Evolutionary conservation across 2,113 vertebrate species (phyloP).

Genomic region (Aphelocoma coerulescens): DNA sequence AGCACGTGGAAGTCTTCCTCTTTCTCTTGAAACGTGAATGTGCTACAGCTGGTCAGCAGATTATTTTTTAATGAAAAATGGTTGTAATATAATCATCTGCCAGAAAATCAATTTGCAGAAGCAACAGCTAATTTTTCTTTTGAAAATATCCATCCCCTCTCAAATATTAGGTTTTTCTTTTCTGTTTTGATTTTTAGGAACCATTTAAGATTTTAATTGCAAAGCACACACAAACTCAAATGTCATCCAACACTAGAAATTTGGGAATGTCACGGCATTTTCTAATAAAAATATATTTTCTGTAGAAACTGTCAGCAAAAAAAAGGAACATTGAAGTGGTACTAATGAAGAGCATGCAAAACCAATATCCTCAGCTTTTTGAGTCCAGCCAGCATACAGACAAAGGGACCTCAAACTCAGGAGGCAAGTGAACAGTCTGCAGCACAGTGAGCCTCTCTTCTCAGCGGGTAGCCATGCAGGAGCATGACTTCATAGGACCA

Average conservation of each 20-base stretch:
- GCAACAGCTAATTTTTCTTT: constrained; percentile 47
- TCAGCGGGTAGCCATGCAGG: not conserved
- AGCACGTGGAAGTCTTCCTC: not conserved
- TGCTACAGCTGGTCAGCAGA: constrained; percentile 13
- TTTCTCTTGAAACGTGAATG: not conserved
- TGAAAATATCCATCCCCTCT: not conserved
- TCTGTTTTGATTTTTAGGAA: not conserved
- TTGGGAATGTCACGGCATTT: not conserved
- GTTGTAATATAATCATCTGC: not conserved
- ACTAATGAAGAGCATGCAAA: not conserved
- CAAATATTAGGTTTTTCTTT: not conserved
- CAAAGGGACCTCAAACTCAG: not conserved
- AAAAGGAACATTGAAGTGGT: not conserved
- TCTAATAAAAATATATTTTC: not conserved
- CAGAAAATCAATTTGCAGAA: constrained; percentile 51
- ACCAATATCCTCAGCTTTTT: not conserved
- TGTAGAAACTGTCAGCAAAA: not conserved
- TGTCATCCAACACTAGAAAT: not conserved
- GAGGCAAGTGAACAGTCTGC: not conserved
- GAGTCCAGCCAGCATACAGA: not conserved
- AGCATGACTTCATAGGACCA: not conserved
- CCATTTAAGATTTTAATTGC: not conserved
- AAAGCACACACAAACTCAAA: not conserved
- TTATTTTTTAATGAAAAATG: constrained; percentile 36
- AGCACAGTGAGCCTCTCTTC: not conserved